Conservation (phyloP, 2,113 vertebrate genomes). For the Syngnathus scovelli region DNA sequence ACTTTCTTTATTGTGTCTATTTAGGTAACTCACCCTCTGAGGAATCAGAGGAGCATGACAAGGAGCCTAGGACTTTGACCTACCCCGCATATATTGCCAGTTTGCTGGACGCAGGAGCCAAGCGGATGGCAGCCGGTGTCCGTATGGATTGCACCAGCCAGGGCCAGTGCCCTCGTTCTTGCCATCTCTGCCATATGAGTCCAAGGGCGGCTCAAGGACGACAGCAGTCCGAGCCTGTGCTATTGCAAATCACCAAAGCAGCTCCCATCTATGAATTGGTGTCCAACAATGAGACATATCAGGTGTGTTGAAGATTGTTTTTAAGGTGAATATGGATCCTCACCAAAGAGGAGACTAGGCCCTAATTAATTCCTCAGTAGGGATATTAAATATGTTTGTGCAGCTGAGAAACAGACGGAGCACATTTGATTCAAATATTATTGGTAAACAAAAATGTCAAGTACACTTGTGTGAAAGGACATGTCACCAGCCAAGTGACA, state of each 20-base stretch:
- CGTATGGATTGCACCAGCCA: conserved; percentile 92
- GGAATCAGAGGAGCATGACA: conserved; percentile 91
- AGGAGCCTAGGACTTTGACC: conserved; percentile 87
- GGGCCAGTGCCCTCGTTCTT: conserved; percentile 87
- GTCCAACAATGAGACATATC: conserved; percentile 89
- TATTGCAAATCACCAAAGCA: conserved; percentile 91
- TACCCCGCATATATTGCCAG: conserved; percentile 93
- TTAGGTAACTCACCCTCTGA: conserved; percentile 94
- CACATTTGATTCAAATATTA: background rate
- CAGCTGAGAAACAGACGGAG: no score
- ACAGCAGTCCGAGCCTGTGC: conserved; percentile 79
- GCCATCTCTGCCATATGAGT: conserved; percentile 85
- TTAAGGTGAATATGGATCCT: background rate
- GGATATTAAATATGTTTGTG: background rate
- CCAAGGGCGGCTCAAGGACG: conserved; percentile 63
- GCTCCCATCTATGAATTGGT: conserved; percentile 90
- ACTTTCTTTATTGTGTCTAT: background rate
- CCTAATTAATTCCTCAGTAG: background rate
- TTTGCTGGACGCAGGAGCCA: conserved; percentile 87
- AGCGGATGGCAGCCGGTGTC: conserved; percentile 85
- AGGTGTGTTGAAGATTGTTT: conserved; percentile 66
- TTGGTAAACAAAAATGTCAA: no score
- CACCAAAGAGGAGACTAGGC: background rate
- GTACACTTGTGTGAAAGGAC: no score
- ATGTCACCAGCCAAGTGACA: no score